Percentiles rank a stretch among this genome's conserved stretches.
Evolutionary conservation across 2,113 vertebrate genomes (phyloP).

Genomic region (Syngnathus floridae): DNA sequence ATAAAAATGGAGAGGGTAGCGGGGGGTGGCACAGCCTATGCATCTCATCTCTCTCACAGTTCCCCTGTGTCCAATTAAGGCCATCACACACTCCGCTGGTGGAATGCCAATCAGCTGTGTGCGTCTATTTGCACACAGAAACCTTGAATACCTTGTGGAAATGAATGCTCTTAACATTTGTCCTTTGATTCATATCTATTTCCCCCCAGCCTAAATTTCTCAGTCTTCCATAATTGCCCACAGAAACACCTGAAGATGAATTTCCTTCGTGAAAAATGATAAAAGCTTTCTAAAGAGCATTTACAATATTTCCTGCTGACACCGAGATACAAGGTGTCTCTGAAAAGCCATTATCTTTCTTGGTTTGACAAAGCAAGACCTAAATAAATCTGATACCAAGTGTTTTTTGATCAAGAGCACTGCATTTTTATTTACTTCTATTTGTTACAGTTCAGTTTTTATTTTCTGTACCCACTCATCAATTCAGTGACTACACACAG

Average conservation of each 20-base stretch:
- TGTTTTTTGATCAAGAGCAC: too few species aligned
- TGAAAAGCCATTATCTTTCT: conserved; percentile 23
- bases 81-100: conserved; percentile 24
- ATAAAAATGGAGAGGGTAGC: neutral
- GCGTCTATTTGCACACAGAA: conserved; percentile 5
- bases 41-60: conserved; percentile 1
- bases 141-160: neutral
- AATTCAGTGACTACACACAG: too few species aligned
- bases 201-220: neutral
- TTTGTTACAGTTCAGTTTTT: too few species aligned
- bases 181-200: conserved; percentile 13
- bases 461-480: too few species aligned
- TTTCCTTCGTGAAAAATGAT: conserved; percentile 23
- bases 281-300: conserved; percentile 25
- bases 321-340: conserved; percentile 18
- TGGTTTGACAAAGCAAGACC: neutral
- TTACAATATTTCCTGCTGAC: conserved; percentile 29
- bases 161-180: neutral
- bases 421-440: too few species aligned
- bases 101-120: conserved; percentile 35
- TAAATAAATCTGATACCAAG: too few species aligned
- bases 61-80: conserved; percentile 39
- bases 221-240: conserved; percentile 19
- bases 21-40: neutral
- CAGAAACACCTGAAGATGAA: conserved; percentile 11